Evolutionary conservation across 1,140 invertebrate genomes (phyloP).

Genomic region (Delia radicum): DNA sequence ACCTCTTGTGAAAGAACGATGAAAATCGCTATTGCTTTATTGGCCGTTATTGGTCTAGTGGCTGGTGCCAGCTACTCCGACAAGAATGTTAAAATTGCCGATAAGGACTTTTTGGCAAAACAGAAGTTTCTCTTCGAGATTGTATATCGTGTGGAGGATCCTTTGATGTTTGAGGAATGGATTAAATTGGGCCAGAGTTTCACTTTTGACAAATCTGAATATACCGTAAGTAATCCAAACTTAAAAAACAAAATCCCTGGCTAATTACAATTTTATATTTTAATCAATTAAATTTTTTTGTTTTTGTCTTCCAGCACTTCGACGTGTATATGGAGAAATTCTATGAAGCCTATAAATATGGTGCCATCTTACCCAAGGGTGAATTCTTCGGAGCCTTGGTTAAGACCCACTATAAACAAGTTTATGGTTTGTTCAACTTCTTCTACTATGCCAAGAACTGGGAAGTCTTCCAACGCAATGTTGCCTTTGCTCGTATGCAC

Average conservation of each 20-base stretch:
- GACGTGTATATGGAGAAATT: constrained; percentile 37
- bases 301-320: constrained; percentile 45
- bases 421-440: constrained; percentile 57
- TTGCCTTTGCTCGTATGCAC: constrained; percentile 59
- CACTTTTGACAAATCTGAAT: constrained; percentile 37
- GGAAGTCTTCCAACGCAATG: constrained; percentile 63
- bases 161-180: too few relatives aligned
- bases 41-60: constrained; percentile 45
- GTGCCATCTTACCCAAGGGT: constrained; percentile 56
- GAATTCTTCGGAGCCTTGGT: constrained; percentile 59
- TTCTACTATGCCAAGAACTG: constrained; percentile 64
- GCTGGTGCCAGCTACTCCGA: constrained; percentile 34
- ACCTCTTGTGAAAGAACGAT: too few relatives aligned
- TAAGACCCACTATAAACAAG: constrained; percentile 56
- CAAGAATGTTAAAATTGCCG: too few relatives aligned
- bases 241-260: neutral
- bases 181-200: constrained; percentile 39
- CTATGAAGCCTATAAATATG: constrained; percentile 30
- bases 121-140: too few relatives aligned
- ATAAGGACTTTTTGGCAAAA: too few relatives aligned
- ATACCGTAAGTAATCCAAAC: constrained; percentile 37
- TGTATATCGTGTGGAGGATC: too few relatives aligned
- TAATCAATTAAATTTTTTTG: too few relatives aligned
- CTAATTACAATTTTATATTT: too few relatives aligned
- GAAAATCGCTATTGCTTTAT: constrained; percentile 43